phyloP scores from a whole-genome alignment of 2,797 vertebrate genomes.

The Coracias cyanogaster region DNA sequence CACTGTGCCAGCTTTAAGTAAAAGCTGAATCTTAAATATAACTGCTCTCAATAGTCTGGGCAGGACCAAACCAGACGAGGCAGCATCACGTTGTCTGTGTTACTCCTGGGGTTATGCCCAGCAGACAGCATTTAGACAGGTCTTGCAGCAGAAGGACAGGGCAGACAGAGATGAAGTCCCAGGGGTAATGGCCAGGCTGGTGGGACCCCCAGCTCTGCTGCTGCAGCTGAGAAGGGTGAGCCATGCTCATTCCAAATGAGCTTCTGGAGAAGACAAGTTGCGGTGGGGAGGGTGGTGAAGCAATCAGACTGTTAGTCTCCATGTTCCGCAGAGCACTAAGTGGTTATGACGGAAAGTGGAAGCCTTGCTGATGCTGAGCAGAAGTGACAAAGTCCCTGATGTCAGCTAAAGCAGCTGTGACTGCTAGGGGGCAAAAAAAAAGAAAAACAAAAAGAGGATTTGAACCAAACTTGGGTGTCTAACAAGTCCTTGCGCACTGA shows the following conservation, averaged over 20 bases:
- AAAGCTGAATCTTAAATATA: background rate
- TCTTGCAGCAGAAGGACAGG: background rate
- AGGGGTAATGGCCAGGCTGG: background rate
- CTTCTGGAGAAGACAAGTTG: conserved; percentile 4
- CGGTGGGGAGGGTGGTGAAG: conserved; percentile 5
- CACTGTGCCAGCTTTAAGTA: background rate
- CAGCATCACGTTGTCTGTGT: background rate
- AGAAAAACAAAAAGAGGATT: background rate
- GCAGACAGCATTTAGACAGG: background rate
- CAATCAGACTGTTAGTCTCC: background rate
- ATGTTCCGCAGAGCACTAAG: background rate
- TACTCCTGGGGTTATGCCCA: background rate
- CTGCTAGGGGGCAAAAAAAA: conserved; percentile 35
- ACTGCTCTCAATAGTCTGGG: background rate
- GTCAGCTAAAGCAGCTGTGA: conserved; percentile 43
- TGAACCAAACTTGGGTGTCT: background rate
- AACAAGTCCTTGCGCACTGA: background rate
- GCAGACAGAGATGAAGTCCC: background rate
- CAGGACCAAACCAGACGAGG: background rate
- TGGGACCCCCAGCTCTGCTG: background rate
- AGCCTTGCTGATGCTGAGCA: conserved; percentile 51
- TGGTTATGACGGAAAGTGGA: conserved; percentile 26
- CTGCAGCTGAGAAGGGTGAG: background rate
- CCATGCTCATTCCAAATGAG: background rate
- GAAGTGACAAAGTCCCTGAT: conserved; percentile 37